Base-by-base conservation (phyloP, 2,113 vertebrate species). In the Dipodomys ordii region DNA sequence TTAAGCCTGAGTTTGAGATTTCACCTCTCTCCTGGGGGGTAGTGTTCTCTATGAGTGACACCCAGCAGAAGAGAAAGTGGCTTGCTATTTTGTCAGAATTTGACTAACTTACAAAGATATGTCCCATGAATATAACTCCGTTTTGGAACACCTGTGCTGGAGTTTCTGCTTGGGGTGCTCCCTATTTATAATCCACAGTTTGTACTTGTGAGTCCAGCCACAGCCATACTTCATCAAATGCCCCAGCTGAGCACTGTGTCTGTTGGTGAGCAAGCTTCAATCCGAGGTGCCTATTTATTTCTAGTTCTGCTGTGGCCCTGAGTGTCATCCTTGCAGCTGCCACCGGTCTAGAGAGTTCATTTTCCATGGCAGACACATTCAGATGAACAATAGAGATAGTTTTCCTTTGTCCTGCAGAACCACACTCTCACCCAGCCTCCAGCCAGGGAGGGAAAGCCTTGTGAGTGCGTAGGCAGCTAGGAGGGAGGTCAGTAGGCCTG, bases 51-150 rank as follows among this genome's bases (percentile, higher is more conserved):
- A 7, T 20, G 71, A 32, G 25, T 60, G 15, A 2, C 28, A 53
- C 23, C 35, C 25, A 22, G 44, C 35, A 65, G 44, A 57, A 18
- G 39, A 57, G 44, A 49, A 46, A 27, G 10, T 62, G 44, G 30
- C 78, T n/a, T 60, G 64, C 90, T 73, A 7, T 68, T 94, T 73
- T 93, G 84, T 25, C 57, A 68, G 53, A 80, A 53, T 71, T 83
- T 71, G 49, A 71, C 69, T 49, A 22, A 71, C 35, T 64, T 74
- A 49, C 30, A 32, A 72, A 30, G 62, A 15, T 71, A 1, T 57
- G 4, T 10, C 68, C 35, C n/a, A 23, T 79, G 30, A 73, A 64
- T 23, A 7, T 16, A 28, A 35, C n/a, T 83, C 20, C 5, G 0
- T 32, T 60, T 35, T 18, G 78, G 32, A 18, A 68, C 9, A 18